A percentile compares a stretch with the other conserved stretches of the same genome.
phyloP scores from a whole-genome alignment of 2,113 vertebrate genomes.

The Isichthys henryi region DNA sequence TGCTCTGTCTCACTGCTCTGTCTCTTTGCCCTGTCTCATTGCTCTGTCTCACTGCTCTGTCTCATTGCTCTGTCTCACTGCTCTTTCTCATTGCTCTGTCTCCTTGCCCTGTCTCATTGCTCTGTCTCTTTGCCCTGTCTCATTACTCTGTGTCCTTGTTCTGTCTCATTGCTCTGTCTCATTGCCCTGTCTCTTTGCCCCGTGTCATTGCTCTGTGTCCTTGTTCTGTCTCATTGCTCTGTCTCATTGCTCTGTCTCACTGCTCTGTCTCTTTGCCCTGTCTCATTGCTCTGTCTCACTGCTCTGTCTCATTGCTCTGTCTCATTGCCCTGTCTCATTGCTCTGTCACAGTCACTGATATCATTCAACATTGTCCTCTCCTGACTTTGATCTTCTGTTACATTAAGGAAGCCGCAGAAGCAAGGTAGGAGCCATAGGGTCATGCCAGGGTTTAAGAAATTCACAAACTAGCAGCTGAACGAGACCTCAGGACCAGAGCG shows the following conservation, averaged over 20 bases:
- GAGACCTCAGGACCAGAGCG: background rate
- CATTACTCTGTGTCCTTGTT: background rate
- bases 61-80: background rate
- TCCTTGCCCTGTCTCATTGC: no score
- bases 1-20: background rate
- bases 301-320: background rate
- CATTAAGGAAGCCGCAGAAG: background rate
- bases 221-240: no score
- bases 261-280: background rate
- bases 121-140: no score
- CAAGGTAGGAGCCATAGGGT: background rate
- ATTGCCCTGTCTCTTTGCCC: background rate
- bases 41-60: background rate
- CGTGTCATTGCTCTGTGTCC: background rate
- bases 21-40: background rate
- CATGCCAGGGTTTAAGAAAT: background rate
- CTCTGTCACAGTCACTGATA: background rate
- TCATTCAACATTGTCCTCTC: background rate
- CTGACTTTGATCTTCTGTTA: background rate
- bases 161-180: background rate
- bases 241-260: background rate
- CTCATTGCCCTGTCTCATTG: background rate
- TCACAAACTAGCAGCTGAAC: background rate
- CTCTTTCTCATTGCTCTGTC: background rate
- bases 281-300: background rate